Evolutionary conservation across 1,140 invertebrate genomes (phyloP).

Genomic region (Camponotus floridanus): DNA sequence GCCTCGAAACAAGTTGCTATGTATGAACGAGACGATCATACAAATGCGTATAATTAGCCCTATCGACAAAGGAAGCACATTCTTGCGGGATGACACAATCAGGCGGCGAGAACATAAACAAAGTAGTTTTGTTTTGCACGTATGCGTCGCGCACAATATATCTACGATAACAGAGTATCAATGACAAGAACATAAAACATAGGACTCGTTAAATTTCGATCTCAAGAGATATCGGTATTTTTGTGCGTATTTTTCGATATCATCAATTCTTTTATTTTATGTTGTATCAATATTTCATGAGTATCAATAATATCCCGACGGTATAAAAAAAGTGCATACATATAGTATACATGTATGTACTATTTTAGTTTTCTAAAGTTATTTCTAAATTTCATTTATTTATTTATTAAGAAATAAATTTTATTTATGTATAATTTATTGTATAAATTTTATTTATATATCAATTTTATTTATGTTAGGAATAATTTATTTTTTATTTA

Average conservation of each 20-base stretch:
- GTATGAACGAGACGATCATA: slow-evolving; percentile 44
- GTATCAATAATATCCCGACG: too few species aligned
- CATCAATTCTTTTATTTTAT: too few species aligned
- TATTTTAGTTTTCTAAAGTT: background rate
- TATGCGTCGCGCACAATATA: background rate
- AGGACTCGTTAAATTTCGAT: too few species aligned
- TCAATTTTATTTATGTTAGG: too few species aligned
- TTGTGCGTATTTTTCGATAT: too few species aligned
- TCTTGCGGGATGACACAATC: slow-evolving; percentile 35
- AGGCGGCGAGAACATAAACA: slow-evolving; percentile 13
- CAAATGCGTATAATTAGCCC: slow-evolving; percentile 66
- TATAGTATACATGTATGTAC: background rate
- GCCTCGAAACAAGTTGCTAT: background rate
- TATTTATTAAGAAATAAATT: too few species aligned
- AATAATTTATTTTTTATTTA: too few species aligned
- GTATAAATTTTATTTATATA: too few species aligned
- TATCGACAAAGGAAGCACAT: slow-evolving; percentile 57
- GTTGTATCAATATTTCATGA: background rate
- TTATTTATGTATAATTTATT: too few species aligned
- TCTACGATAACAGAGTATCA: background rate
- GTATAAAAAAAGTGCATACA: background rate
- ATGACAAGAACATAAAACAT: background rate
- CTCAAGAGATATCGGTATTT: too few species aligned
- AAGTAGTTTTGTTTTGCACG: slow-evolving; percentile 19
- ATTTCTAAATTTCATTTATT: background rate